These are phyloP conservation scores for Conus ventricosus DNA, from an alignment of 1,140 invertebrate genomes.

Conservation along the genomic window DNA sequence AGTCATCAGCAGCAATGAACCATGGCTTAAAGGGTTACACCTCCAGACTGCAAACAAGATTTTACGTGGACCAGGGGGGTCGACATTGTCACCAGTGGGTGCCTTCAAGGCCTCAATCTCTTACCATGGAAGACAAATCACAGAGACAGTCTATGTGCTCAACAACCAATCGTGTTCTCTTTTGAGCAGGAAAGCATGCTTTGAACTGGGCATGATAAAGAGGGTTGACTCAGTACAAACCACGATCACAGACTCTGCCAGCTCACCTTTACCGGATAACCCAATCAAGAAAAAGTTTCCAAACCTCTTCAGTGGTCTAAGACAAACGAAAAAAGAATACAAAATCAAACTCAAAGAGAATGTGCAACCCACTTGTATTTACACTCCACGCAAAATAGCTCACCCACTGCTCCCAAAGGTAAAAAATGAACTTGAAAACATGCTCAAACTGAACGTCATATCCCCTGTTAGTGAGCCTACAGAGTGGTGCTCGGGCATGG, in stretches of 20 bases:
- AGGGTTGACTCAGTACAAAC: neutral
- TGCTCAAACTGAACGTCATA: neutral
- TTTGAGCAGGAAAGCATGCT: neutral
- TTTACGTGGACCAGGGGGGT: neutral
- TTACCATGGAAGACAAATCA: too few species aligned
- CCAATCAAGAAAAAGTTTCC: neutral
- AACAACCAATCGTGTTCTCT: neutral
- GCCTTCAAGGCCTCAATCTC: too few species aligned
- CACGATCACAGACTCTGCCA: neutral
- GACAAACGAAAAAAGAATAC: neutral
- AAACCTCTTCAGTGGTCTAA: neutral
- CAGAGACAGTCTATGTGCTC: neutral
- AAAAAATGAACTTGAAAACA: neutral
- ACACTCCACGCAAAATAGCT: neutral
- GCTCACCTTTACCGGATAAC: too few species aligned
- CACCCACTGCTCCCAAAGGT: neutral
- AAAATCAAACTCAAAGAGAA: neutral
- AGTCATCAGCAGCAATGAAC: too few species aligned
- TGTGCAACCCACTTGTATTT: neutral
- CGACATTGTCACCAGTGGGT: too few species aligned
- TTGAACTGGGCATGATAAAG: neutral
- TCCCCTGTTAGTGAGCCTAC: conserved; percentile 15
- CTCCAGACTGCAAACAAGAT: too few species aligned
- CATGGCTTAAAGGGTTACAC: too few species aligned
- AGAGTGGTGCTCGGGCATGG: conserved; percentile 6